phyloP scores from a whole-genome alignment of 1,140 invertebrate species.

The Solenopsis invicta region DNA sequence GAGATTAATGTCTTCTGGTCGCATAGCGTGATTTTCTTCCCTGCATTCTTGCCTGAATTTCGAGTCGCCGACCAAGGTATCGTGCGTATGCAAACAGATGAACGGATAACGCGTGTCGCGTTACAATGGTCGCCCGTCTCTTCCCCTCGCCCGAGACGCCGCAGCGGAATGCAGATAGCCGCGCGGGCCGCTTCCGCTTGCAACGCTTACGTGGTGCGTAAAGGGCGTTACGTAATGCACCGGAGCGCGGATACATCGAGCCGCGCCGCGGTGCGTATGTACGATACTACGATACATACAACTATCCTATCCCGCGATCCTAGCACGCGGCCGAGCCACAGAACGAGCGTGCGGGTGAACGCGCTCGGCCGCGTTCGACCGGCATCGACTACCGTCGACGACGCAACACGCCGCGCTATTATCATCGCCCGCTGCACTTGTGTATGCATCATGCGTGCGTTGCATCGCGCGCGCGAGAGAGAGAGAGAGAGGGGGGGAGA shows the following conservation, averaged over 20 bases:
- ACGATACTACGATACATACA: not conserved
- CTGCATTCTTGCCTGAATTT: not conserved
- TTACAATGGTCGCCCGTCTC: conserved; percentile 49
- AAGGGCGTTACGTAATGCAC: conserved; percentile 68
- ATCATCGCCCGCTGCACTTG: conserved; percentile 32
- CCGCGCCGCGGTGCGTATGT: conserved; percentile 1
- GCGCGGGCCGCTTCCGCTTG: conserved; percentile 64
- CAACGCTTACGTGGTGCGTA: conserved; percentile 68
- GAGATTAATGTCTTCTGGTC: not conserved
- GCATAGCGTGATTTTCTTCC: not conserved
- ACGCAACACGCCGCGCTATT: conserved; percentile 25
- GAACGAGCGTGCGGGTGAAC: conserved; percentile 63
- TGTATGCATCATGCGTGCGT: not conserved
- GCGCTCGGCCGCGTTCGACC: conserved; percentile 59
- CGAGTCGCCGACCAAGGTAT: not conserved
- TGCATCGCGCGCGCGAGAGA: not conserved
- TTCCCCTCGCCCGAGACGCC: not conserved
- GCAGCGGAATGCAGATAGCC: conserved; percentile 70
- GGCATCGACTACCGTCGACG: conserved; percentile 26
- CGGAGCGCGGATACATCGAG: conserved; percentile 48
- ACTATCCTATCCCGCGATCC: conserved; percentile 20
- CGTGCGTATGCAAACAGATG: conserved; percentile 33
- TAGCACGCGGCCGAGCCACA: conserved; percentile 23
- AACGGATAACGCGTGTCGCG: conserved; percentile 62
- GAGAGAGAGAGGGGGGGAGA: not conserved